Evolutionary conservation across 2,113 vertebrate genomes (phyloP).

Genomic region (Alosa alosa): DNA sequence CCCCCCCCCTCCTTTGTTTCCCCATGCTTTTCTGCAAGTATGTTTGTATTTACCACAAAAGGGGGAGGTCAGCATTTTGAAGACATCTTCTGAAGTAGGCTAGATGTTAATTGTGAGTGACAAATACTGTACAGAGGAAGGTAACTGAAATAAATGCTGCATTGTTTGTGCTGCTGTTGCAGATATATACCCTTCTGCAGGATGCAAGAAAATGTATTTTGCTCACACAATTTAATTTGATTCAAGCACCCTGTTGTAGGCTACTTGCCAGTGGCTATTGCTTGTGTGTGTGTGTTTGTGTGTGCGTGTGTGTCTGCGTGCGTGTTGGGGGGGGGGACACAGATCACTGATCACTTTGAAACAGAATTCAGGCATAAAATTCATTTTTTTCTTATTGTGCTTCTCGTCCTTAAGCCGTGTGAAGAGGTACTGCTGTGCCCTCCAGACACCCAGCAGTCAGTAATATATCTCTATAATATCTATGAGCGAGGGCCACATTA

Average conservation of each 20-base stretch:
- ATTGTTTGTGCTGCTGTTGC: background rate
- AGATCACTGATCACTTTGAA: background rate
- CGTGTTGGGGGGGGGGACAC: background rate
- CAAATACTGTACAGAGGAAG: background rate
- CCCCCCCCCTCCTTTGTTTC: background rate
- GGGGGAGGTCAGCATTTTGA: background rate
- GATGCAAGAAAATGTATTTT: background rate
- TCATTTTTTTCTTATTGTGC: background rate
- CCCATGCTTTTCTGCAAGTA: background rate
- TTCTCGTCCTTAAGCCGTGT: background rate
- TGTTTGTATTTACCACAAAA: background rate
- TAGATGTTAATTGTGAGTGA: background rate
- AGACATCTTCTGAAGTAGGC: background rate
- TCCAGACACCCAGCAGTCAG: slow-evolving; percentile 9
- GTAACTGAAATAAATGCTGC: too few relatives aligned
- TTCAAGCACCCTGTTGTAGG: background rate
- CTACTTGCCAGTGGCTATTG: too few relatives aligned
- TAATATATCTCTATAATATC: slow-evolving; percentile 1
- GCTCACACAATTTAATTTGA: background rate
- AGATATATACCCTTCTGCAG: background rate
- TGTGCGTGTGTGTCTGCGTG: background rate
- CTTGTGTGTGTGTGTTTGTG: background rate
- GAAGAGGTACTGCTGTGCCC: background rate
- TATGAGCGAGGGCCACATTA: background rate
- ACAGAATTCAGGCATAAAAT: background rate